Conservation (phyloP, 92 coral and sea anemone genomes). For the Pocillopora grandis region DNA sequence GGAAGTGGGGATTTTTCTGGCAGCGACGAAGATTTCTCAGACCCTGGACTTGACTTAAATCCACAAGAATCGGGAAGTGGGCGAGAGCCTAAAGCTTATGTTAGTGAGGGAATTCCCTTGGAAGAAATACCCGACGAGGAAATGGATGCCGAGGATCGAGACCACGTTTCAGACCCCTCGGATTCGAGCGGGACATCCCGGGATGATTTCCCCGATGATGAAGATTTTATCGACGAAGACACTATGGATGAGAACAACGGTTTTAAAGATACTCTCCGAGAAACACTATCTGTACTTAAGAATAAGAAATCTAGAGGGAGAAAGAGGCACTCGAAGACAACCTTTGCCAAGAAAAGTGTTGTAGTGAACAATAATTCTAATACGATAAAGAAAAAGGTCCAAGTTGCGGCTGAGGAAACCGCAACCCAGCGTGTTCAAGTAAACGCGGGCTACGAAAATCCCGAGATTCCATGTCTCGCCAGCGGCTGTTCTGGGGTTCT, state of each 20-base stretch:
- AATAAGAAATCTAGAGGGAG: conserved; percentile 34
- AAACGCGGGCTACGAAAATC: conserved; percentile 98
- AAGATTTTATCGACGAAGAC: conserved; percentile 22
- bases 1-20: conserved; percentile 34
- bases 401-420: conserved; percentile 88
- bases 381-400: conserved; percentile 81
- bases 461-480: conserved; percentile 85
- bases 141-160: conserved; percentile 46
- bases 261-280: conserved; percentile 15
- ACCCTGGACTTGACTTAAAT: conserved; percentile 19
- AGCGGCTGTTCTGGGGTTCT: conserved; percentile 90
- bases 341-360: conserved; percentile 49
- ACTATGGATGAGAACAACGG: conserved; percentile 16
- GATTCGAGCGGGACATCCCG: conserved; percentile 31
- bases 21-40: conserved; percentile 19
- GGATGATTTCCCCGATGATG: conserved; percentile 25
- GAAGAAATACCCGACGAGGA: conserved; percentile 16
- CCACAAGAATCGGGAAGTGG: conserved; percentile 30
- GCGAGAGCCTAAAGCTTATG: conserved; percentile 10
- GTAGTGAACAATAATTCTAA: conserved; percentile 39
- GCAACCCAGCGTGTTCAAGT: conserved; percentile 98
- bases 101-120: neutral
- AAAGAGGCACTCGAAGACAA: conserved; percentile 22
- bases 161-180: conserved; percentile 53
- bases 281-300: conserved; percentile 32